Base-by-base conservation (phyloP, 2,797 vertebrate genomes). In the Onychomys leucogaster region DNA sequence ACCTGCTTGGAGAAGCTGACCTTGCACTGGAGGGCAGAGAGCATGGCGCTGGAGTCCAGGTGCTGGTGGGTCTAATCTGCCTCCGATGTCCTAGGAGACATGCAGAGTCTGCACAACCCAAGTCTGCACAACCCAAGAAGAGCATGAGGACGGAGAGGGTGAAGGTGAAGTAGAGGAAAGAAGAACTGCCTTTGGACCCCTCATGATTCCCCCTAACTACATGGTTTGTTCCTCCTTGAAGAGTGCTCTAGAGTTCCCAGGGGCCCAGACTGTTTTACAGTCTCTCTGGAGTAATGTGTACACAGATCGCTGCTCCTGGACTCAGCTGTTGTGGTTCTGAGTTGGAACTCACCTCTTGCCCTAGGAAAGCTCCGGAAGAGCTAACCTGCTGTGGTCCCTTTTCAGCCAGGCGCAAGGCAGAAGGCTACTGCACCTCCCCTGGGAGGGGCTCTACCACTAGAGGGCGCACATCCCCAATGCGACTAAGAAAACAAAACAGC, bases 401-500 rank as follows among this genome's bases (percentile, higher is more conserved):
- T 52, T 1, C 32, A 34, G 57, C 49, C 43, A 17, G n/a, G 49
- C 37, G 43, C n/a, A 29, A 87, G 71, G 91, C 63, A 65, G 29
- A 78, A 95, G 43, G 37, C 41, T 57, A 14, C 67, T 14, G 63
- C 32, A 49, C 55, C 96, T 91, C 94, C 90, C 83, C 90, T 46
- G 9, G 0, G 0, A 52, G 81, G 46, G 95, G 21, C 52, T 91
- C 73, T 63, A 95, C 96, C 97, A 96, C 95, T 52, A 93, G 91
- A 96, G 88, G 57, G 95, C 97, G 65, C 94, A 94, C 95, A 93
- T n/a, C 59, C 9, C 90, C 96, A 97, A 77, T 25, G 43, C 81
- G 91, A 78, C 89, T 92, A 69, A 86, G 89, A 94, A 46, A 83
- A 49, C 23, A 92, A 96, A 89, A 8, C 9, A 71, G 81, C 49